These are phyloP conservation scores for Bellardia bayeri DNA, from an alignment of 2,888 invertebrate species.

Conservation along the genomic window DNA sequence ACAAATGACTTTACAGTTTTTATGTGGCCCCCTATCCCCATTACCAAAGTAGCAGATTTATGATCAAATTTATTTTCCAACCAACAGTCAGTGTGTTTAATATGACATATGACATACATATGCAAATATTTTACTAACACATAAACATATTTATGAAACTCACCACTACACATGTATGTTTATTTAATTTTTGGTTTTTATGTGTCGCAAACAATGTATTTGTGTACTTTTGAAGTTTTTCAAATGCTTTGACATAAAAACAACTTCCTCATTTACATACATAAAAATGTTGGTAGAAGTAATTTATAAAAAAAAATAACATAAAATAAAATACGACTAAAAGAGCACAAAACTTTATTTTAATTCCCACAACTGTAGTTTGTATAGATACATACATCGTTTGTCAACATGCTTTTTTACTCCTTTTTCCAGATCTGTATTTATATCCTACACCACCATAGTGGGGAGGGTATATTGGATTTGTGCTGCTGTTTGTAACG, in stretches of 20 bases:
- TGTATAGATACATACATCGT: conserved; percentile 13
- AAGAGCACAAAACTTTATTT: conserved; percentile 37
- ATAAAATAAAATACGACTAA: background rate
- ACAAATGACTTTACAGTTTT: background rate
- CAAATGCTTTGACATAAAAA: conserved; percentile 62
- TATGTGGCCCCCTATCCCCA: too few relatives aligned
- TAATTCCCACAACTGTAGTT: conserved; percentile 43
- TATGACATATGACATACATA: conserved; percentile 31
- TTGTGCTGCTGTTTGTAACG: too few relatives aligned
- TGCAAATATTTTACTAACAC: conserved; percentile 24
- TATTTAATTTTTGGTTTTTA: conserved; percentile 26
- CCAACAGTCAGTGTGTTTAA: conserved; percentile 12
- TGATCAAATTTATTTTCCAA: conserved; percentile 27
- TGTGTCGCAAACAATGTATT: conserved; percentile 33
- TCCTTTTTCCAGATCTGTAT: background rate
- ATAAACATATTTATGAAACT: background rate
- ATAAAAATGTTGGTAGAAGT: conserved; percentile 23
- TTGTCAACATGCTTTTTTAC: conserved; percentile 36
- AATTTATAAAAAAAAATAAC: conserved; percentile 10
- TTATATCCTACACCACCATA: too few relatives aligned
- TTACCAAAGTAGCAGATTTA: background rate
- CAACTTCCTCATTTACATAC: conserved; percentile 46
- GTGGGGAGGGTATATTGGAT: too few relatives aligned
- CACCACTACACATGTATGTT: background rate
- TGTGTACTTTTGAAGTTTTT: conserved; percentile 5